Percentiles rank a stretch among this genome's conserved stretches.
Conservation (phyloP, 2,113 vertebrate genomes). For the Paramormyrops kingsleyae region DNA sequence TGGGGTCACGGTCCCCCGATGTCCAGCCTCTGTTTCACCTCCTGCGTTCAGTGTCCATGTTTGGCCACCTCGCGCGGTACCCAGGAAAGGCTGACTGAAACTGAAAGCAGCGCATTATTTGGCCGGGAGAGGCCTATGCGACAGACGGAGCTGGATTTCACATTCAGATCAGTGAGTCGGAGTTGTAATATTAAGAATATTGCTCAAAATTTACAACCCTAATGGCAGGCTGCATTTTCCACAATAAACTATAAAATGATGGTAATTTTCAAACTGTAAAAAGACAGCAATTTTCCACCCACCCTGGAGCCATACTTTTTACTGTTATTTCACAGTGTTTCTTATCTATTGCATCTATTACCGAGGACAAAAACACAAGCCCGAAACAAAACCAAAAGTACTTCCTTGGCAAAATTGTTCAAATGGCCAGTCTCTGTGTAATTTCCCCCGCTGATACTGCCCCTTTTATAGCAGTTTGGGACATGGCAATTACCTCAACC, state of each 20-base stretch:
- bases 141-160: not conserved
- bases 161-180: not conserved
- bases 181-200: not conserved
- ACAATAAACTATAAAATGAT: constrained; percentile 2
- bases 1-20: not conserved
- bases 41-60: not conserved
- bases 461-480: constrained; percentile 10
- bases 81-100: not conserved
- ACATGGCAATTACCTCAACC: constrained; percentile 11
- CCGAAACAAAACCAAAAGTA: constrained; percentile 4
- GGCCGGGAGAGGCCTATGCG: not conserved
- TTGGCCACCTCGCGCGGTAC: not conserved
- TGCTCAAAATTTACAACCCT: not conserved
- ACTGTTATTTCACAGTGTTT: constrained; percentile 1
- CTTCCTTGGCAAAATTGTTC: not conserved
- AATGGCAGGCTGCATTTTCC: not conserved
- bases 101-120: not conserved
- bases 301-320: constrained; percentile 4
- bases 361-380: not conserved
- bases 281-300: constrained; percentile 1
- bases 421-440: constrained; percentile 6
- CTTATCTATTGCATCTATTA: not conserved
- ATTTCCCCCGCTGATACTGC: not conserved
- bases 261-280: constrained; percentile 3
- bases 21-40: not conserved